Evolutionary conservation across 2,113 vertebrate species (phyloP), one percentile per base, ranked within the genome.

Genomic region (Platysternon megacephalum): DNA sequence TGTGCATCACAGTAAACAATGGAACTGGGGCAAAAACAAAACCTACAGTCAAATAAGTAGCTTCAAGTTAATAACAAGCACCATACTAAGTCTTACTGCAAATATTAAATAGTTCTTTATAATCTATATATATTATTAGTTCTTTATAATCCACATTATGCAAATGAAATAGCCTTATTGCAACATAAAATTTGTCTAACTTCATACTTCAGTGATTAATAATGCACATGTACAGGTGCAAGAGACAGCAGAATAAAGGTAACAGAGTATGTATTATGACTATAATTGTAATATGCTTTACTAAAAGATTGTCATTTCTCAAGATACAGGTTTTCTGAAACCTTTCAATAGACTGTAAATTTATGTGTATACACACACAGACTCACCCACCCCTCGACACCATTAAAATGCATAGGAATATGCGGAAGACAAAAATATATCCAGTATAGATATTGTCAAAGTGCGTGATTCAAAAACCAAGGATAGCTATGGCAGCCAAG

Each of bases 291-390:
- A 1, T 22, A 51, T 79, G 79, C 22, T 72, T 4, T 56, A 48
- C 10, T 72, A n/a, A 61, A 2, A 39, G 65, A 2, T 8, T 26
- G 6, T 58, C 85, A 53, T 17, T 32, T 86, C 35, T 3, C 39
- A 58, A 92, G 29, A 84, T 2, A 1, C 26, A 48, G 4, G 80
- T 42, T n/a, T 84, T 52, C 44, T 24, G 58, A 13, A 29, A 3
- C 29, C 7, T 86, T 89, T 78, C 42, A 35, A 3, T 56, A 80
- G 72, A 28, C 22, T 6, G 3, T 61, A 12, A 89, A 91, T 78
- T 22, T 55, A 13, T 21, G 26, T 0, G 0, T 22, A 8, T 9
- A 28, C 46, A 78, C 4, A 8, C 4, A 21, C 52, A 84, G n/a
- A 39, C 19, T 72, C 9, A 56, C 2, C 11, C 39, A 26, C 12